Evolutionary conservation across 2,888 invertebrate species (phyloP).

Genomic region (Marasmarcha lunaedactyla): DNA sequence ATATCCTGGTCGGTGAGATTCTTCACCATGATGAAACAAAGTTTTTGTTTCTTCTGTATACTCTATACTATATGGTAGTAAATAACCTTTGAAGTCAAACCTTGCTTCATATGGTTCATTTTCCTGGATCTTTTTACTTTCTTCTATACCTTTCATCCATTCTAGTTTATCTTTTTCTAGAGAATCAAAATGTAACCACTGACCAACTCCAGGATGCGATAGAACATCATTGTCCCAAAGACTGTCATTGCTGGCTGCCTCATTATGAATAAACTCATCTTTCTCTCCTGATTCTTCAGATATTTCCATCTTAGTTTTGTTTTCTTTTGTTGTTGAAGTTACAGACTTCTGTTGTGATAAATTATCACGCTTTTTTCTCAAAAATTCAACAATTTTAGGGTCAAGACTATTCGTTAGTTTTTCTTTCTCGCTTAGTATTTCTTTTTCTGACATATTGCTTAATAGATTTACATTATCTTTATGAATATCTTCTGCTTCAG

Average conservation of each 20-base stretch:
- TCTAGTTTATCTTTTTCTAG: slow-evolving; percentile 88
- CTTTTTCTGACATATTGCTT: slow-evolving; percentile 75
- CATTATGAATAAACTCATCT: slow-evolving; percentile 18
- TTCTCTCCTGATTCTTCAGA: slow-evolving; percentile 23
- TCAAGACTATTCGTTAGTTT: slow-evolving; percentile 74
- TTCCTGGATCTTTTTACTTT: slow-evolving; percentile 66
- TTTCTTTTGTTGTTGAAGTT: slow-evolving; percentile 9
- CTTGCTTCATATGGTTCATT: slow-evolving; percentile 81
- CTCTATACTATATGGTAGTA: slow-evolving; percentile 78
- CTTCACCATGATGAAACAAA: slow-evolving; percentile 93
- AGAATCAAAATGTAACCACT: slow-evolving; percentile 89
- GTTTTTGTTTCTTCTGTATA: slow-evolving; percentile 66
- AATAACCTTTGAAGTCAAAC: slow-evolving; percentile 85
- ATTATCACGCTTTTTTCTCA: slow-evolving; percentile 48
- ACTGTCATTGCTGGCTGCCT: slow-evolving; percentile 21
- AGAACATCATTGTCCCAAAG: slow-evolving; percentile 71
- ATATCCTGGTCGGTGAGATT: slow-evolving; percentile 92
- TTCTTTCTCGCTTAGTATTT: slow-evolving; percentile 80
- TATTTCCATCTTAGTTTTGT: slow-evolving; percentile 9
- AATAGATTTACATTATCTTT: slow-evolving; percentile 78
- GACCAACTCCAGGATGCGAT: slow-evolving; percentile 70
- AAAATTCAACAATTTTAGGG: slow-evolving; percentile 76
- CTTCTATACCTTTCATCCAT: slow-evolving; percentile 82
- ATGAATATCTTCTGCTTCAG: slow-evolving; percentile 74
- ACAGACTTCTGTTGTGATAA: slow-evolving; percentile 20